Conservation (phyloP, 2,888 invertebrate species). For the Colostygia pectinataria region DNA sequence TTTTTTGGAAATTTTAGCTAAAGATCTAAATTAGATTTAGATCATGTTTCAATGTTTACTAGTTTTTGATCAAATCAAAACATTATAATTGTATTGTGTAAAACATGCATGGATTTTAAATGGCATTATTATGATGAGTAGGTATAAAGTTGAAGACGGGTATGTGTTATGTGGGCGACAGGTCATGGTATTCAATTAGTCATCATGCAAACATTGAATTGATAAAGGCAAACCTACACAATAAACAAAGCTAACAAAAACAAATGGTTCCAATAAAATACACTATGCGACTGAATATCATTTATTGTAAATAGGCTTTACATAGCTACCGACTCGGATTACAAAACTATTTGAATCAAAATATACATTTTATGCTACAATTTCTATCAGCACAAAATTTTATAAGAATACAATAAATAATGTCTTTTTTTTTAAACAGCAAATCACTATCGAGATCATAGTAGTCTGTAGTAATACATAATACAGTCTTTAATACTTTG, state of each 20-base stretch:
- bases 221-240: conserved; percentile 82
- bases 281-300: conserved; percentile 72
- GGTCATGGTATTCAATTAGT: conserved; percentile 25
- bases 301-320: conserved; percentile 80
- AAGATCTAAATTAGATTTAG: no score
- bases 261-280: conserved; percentile 74
- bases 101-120: background rate
- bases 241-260: conserved; percentile 55
- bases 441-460: conserved; percentile 35
- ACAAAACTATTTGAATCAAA: conserved; percentile 65
- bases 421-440: conserved; percentile 23
- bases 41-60: no score
- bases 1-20: no score
- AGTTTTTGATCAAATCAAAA: no score
- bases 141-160: background rate
- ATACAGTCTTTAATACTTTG: conserved; percentile 37
- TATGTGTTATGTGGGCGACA: conserved; percentile 16
- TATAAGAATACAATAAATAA: conserved; percentile 48
- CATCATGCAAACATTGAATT: conserved; percentile 53
- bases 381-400: conserved; percentile 40
- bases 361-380: conserved; percentile 44
- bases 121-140: background rate
- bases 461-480: conserved; percentile 35
- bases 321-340: conserved; percentile 67
- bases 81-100: no score